Base-by-base conservation (phyloP, 2,113 vertebrate species). In the Hyla sarda region DNA sequence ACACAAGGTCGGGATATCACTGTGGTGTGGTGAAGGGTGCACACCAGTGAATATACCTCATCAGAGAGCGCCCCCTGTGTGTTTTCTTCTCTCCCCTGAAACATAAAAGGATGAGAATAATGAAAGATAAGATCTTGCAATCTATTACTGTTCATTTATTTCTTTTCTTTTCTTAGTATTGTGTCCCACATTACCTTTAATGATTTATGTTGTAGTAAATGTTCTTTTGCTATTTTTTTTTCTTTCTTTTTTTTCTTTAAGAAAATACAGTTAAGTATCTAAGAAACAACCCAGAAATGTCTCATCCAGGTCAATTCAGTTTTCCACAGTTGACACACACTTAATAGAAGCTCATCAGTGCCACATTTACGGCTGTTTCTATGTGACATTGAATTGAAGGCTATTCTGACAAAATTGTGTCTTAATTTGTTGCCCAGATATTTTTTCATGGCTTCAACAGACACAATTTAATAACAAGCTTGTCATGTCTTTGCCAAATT, bases 401-500 rank as follows among this genome's bases (percentile, higher is more conserved):
- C 28, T 32, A 54, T 52, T 77, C 47, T 71, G 67, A 71, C 67
- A 71, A 41, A 71, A 71, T 21, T 54, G 30, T 52, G 50, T 32
- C 48, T 52, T 77, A 77, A 77, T 77, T 54, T 52, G 25, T 54
- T 77, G 47, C 48, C 25, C 47, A 52, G 74, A 77, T 52, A 77
- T 28, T 77, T 54, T 32, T 77, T 48, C 48, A 32, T 77, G 74
- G 16, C 47, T 52, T 77, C 50, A 77, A 77, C n/a, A 80, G 32
- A 25, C 54, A 80, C 32, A 45, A 80, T 80, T 80, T 80, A 80
- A 80, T 80, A 62, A 80, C 77, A 58, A 62, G 54, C 77, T 80
- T 80, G 56, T 80, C 56, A 62, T 62, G 54, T 62, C n/a, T 11
- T 32, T 77, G 25, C 50, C 74, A 77, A 54, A 52, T 52, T 54